phyloP scores from a whole-genome alignment of 1,140 invertebrate genomes.

The Trichomalopsis sarcophagae region DNA sequence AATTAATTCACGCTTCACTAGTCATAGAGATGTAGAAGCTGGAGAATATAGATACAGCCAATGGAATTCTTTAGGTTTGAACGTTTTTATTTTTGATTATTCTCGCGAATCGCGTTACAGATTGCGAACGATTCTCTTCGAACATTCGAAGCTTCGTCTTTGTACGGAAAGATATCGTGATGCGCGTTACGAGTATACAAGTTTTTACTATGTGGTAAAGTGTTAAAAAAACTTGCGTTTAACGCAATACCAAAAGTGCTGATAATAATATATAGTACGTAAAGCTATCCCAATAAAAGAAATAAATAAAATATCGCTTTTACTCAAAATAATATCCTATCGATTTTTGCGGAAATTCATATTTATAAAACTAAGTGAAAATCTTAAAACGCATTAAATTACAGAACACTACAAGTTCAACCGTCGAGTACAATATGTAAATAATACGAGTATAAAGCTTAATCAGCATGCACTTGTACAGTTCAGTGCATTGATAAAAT shows the following conservation, averaged over 20 bases:
- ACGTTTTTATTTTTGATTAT: slow-evolving; percentile 20
- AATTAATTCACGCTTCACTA: too few relatives aligned
- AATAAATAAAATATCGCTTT: too few relatives aligned
- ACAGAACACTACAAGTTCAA: background rate
- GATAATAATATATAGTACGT: too few relatives aligned
- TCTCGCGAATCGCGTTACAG: too few relatives aligned
- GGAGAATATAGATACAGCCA: too few relatives aligned
- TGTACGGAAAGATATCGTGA: background rate
- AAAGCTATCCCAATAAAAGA: background rate
- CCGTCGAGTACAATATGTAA: background rate
- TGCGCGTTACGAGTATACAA: background rate
- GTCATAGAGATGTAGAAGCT: too few relatives aligned
- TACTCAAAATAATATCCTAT: too few relatives aligned
- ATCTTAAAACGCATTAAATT: too few relatives aligned
- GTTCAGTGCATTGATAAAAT: slow-evolving; percentile 41
- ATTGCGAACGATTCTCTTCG: too few relatives aligned
- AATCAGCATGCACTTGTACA: background rate
- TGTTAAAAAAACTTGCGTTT: background rate
- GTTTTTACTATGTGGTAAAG: background rate
- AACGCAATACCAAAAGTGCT: background rate
- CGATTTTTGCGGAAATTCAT: background rate
- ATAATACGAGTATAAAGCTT: slow-evolving; percentile 19
- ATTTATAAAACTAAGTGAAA: too few relatives aligned
- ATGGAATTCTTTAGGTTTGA: slow-evolving; percentile 41
- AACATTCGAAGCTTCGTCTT: background rate